phyloP scores from a whole-genome alignment of 2,113 vertebrate species.

The Spea multiplicata region DNA sequence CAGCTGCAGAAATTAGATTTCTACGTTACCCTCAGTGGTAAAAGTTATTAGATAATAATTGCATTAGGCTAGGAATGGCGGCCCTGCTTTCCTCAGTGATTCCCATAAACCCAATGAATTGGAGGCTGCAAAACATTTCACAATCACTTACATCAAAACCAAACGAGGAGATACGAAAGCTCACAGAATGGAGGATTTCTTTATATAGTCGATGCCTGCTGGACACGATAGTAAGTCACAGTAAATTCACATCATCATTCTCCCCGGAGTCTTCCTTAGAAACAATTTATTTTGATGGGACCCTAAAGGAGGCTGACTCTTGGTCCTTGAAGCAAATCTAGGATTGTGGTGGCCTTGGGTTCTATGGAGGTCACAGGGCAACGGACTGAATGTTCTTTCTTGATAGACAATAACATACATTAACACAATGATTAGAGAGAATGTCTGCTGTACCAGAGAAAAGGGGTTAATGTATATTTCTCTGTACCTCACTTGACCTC shows the following conservation, averaged over 20 bases:
- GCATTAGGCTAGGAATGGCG: slow-evolving; percentile 5
- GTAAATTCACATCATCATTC: slow-evolving; percentile 12
- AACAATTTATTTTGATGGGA: not conserved
- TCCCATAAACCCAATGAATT: slow-evolving; percentile 8
- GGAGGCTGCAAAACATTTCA: slow-evolving; percentile 36
- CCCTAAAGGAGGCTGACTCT: slow-evolving; percentile 2
- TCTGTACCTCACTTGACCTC: too few species aligned
- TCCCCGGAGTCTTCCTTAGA: not conserved
- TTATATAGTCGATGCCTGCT: not conserved
- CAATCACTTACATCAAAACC: slow-evolving; percentile 6
- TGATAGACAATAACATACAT: too few species aligned
- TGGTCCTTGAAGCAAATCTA: not conserved
- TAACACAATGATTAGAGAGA: too few species aligned
- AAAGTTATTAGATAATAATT: slow-evolving; percentile 34
- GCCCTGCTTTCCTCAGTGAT: not conserved
- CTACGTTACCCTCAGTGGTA: slow-evolving; percentile 12
- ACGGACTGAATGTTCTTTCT: too few species aligned
- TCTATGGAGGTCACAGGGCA: not conserved
- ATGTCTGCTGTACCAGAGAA: too few species aligned
- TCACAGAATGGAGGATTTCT: not conserved
- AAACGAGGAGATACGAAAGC: slow-evolving; percentile 3
- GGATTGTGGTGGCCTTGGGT: not conserved
- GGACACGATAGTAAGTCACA: slow-evolving; percentile 21
- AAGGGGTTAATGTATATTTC: too few species aligned
- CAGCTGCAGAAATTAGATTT: slow-evolving; percentile 36